Conservation (phyloP, 2,113 vertebrate genomes). For the Bostrychus sinensis region DNA sequence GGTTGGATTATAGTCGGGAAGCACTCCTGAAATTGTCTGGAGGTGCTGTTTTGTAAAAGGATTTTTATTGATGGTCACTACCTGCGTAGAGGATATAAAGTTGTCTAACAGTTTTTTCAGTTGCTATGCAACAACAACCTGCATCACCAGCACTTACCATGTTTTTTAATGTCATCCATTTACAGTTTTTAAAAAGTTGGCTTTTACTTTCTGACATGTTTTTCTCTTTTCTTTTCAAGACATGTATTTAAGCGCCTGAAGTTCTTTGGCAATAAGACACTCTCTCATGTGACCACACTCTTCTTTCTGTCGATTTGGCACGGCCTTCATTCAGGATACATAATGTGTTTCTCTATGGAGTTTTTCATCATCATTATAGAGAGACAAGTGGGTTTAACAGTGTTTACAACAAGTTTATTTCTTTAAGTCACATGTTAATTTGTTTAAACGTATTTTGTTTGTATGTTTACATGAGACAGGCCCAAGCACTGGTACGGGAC, state of each 20-base stretch:
- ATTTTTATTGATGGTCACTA: constrained; percentile 1
- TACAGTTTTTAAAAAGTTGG: constrained; percentile 4
- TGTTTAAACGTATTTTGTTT: not conserved
- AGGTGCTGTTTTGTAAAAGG: too few species aligned
- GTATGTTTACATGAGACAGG: constrained; percentile 71
- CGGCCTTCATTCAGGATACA: constrained; percentile 93
- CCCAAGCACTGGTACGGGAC: constrained; percentile 81
- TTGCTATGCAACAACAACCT: constrained; percentile 64
- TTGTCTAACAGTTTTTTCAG: constrained; percentile 50
- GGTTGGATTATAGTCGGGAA: too few species aligned
- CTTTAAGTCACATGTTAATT: not conserved
- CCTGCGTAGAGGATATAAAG: constrained; percentile 20
- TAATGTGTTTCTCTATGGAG: constrained; percentile 97
- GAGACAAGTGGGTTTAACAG: constrained; percentile 83
- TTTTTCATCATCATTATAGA: constrained; percentile 93
- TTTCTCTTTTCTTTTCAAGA: constrained; percentile 63
- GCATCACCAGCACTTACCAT: constrained; percentile 17
- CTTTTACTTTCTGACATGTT: not conserved
- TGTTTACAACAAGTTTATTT: not conserved
- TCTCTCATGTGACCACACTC: constrained; percentile 88
- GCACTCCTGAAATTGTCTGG: too few species aligned
- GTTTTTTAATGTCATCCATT: constrained; percentile 9
- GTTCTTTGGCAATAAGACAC: constrained; percentile 91
- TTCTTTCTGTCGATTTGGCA: constrained; percentile 95
- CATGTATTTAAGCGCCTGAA: constrained; percentile 93